Percentiles rank a stretch among this genome's conserved stretches.
These are phyloP conservation scores for Himalopsyche anomala DNA, from an alignment of 2,888 invertebrate genomes.

Conservation along the genomic window DNA sequence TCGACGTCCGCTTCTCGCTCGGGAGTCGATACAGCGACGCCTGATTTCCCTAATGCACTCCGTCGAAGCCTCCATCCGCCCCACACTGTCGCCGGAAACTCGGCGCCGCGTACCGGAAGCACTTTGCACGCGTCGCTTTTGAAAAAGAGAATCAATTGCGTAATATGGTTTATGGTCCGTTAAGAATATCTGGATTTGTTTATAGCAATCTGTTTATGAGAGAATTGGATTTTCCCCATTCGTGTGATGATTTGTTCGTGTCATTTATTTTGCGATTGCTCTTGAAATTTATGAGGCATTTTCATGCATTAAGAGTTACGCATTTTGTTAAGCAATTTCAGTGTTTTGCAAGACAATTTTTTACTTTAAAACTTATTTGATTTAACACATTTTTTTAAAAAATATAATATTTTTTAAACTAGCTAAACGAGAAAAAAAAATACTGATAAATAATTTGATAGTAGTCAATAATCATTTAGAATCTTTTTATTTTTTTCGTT, in stretches of 20 bases:
- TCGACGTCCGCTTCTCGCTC: slow-evolving; percentile 15
- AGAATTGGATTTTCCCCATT: background rate
- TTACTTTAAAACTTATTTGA: no score
- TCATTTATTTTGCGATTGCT: background rate
- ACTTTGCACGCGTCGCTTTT: slow-evolving; percentile 25
- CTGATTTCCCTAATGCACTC: slow-evolving; percentile 29
- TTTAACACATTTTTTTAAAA: no score
- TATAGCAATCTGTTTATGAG: slow-evolving; percentile 31
- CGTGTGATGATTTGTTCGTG: no score
- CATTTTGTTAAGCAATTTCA: no score
- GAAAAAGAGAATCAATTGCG: slow-evolving; percentile 26
- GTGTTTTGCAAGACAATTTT: no score
- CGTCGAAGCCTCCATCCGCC: slow-evolving; percentile 3
- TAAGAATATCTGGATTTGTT: slow-evolving; percentile 30
- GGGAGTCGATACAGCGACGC: slow-evolving; percentile 34
- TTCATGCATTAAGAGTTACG: no score
- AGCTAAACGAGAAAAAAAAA: no score
- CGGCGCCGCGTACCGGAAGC: slow-evolving; percentile 34
- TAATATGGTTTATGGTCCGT: slow-evolving; percentile 3
- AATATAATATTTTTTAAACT: no score
- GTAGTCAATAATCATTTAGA: no score
- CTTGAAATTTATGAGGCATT: background rate
- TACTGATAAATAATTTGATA: no score
- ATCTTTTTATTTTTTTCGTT: no score
- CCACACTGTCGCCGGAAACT: slow-evolving; percentile 18